Base-by-base conservation (phyloP, 92 coral and sea anemone species). In the Muricea muricata region DNA sequence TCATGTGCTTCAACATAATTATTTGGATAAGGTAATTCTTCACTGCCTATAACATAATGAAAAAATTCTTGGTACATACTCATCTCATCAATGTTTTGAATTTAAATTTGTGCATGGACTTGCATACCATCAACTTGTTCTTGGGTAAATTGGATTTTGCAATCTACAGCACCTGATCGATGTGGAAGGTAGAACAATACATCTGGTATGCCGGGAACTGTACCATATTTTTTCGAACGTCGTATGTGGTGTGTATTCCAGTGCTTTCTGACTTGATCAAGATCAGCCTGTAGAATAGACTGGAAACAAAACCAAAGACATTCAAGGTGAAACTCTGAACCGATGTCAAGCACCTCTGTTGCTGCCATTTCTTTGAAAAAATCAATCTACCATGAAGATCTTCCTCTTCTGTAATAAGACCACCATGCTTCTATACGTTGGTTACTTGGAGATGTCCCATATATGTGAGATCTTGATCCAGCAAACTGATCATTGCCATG, bases 371-470 rank as follows among this genome's bases (percentile, higher is more conserved):
- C 88, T 78, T 76, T 84, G 61, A 88, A 88, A 67, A 83, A 83
- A 74, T 88, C 74, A 17, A 88, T 88, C 88, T 89, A 89, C 89
- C 92, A 85, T 26, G 89, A 78, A 66, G 73, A 41, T 65, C 86
- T 84, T 30, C 81, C 82, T 26, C 89, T 71, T 33, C 89, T 28
- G 25, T 77, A 79, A 73, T 78, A 73, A 41, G 86, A 79, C 92
- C 92, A 88, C 91, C 81, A 88, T 52, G 80, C 81, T 69, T 89
- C 92, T 24, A 85, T 71, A 30, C 86, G 82, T 65, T 89, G 92
- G 55, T 89, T 89, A 41, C 77, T 67, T 54, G 89, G 80, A 45
- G 92, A 89, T 24, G 89, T 50, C 30, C 80, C 86, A 67, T 89
- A 79, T 70, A 78, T 35, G 66, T 86, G 87, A 10, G 86, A 61